Evolutionary conservation across 1,140 invertebrate genomes (phyloP).

Genomic region (Phymorhynchus buccinoides): DNA sequence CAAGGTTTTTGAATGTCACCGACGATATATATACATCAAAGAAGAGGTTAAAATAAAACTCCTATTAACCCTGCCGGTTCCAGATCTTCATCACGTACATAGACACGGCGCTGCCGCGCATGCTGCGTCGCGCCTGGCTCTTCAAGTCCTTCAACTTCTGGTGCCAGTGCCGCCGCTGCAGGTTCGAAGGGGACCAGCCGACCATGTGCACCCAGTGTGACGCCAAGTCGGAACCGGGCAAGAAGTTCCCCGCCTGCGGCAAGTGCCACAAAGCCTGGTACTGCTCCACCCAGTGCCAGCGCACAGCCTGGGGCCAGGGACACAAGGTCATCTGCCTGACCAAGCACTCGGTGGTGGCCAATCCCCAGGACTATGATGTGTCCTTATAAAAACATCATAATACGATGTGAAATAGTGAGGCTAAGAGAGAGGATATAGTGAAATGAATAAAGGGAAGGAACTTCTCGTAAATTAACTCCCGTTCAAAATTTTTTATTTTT

Average conservation of each 20-base stretch:
- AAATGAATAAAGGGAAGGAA: no score
- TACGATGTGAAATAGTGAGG: no score
- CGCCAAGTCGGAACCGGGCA: conserved; percentile 50
- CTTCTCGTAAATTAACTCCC: no score
- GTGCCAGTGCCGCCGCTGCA: conserved; percentile 66
- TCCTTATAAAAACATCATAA: not conserved
- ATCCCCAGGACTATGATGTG: conserved; percentile 38
- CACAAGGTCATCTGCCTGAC: conserved; percentile 62
- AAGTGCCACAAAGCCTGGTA: conserved; percentile 69
- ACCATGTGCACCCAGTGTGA: conserved; percentile 62
- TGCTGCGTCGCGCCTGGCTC: conserved; percentile 65
- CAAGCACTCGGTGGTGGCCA: conserved; percentile 50
- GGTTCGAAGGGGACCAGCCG: conserved; percentile 65
- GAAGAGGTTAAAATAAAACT: no score
- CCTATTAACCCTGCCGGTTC: not conserved
- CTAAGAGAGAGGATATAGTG: no score
- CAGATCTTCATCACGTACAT: conserved; percentile 68
- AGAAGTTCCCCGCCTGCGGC: conserved; percentile 63
- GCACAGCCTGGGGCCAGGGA: conserved; percentile 62
- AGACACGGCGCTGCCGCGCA: conserved; percentile 61
- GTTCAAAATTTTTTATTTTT: not conserved
- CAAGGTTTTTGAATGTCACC: no score
- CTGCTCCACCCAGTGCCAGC: conserved; percentile 66
- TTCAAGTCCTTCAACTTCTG: conserved; percentile 70
- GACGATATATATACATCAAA: no score